A percentile compares a stretch with the other conserved stretches of the same genome.
Evolutionary conservation across 30 jellyfish, hydroid and myxozoan genomes (phyloP).

Genomic region (Hydra vulgaris): DNA sequence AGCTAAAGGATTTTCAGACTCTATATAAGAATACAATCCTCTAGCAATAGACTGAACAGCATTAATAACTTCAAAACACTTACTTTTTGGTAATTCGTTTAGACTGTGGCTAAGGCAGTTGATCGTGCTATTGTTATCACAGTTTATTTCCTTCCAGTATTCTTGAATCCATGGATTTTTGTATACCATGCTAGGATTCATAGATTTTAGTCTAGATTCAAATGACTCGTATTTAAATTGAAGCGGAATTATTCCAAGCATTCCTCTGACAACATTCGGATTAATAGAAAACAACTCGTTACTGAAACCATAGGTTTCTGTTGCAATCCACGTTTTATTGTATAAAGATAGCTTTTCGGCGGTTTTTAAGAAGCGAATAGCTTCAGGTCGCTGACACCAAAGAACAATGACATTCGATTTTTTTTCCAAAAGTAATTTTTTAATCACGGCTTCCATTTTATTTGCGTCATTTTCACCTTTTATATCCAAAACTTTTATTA

Average conservation of each 20-base stretch:
- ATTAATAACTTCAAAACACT: slow-evolving; percentile 78
- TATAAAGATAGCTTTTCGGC: slow-evolving; percentile 46
- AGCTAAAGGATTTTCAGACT: not conserved
- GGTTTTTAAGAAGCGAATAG: slow-evolving; percentile 46
- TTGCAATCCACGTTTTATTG: slow-evolving; percentile 90
- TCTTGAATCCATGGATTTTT: slow-evolving; percentile 79
- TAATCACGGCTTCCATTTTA: slow-evolving; percentile 26
- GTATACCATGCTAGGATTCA: slow-evolving; percentile 48
- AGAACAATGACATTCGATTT: slow-evolving; percentile 62
- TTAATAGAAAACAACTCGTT: slow-evolving; percentile 28
- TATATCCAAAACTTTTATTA: slow-evolving; percentile 53
- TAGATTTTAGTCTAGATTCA: slow-evolving; percentile 20
- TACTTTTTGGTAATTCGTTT: slow-evolving; percentile 47
- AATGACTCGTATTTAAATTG: slow-evolving; percentile 51
- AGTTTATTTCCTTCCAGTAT: slow-evolving; percentile 43
- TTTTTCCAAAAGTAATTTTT: slow-evolving; percentile 33
- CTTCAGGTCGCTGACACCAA: slow-evolving; percentile 96
- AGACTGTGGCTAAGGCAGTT: not conserved
- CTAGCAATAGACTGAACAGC: slow-evolving; percentile 86
- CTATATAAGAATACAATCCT: slow-evolving; percentile 40
- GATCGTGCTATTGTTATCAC: slow-evolving; percentile 28
- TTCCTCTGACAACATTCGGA: slow-evolving; percentile 70
- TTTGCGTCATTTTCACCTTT: slow-evolving; percentile 33
- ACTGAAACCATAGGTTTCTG: slow-evolving; percentile 85
- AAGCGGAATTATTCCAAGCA: slow-evolving; percentile 84